A percentile compares a stretch with the other conserved stretches of the same genome.
Evolutionary conservation across 1,140 invertebrate genomes (phyloP).

Genomic region (Carposina sasakii): DNA sequence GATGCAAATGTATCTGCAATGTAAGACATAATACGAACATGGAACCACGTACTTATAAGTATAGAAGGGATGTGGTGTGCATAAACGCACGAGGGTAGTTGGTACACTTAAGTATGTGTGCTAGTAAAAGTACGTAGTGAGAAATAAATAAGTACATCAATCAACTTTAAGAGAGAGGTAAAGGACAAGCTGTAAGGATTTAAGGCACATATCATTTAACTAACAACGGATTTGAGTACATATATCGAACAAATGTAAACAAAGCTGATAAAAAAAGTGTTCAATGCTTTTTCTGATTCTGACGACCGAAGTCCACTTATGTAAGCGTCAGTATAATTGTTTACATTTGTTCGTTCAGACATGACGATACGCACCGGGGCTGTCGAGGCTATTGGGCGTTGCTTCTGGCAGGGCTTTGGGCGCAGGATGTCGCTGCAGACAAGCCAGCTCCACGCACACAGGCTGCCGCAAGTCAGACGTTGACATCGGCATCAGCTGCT

Average conservation of each 20-base stretch:
- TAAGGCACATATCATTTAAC: no score
- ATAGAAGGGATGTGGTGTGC: conserved; percentile 1
- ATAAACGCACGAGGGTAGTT: no score
- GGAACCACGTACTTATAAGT: conserved; percentile 59
- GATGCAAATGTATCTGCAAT: conserved; percentile 92
- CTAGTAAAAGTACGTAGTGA: neutral
- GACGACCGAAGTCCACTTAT: no score
- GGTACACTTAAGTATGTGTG: no score
- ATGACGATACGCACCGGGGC: conserved; percentile 49
- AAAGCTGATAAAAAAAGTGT: neutral
- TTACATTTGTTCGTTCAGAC: neutral
- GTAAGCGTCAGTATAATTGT: conserved; percentile 18
- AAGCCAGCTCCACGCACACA: conserved; percentile 85
- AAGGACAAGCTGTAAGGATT: no score
- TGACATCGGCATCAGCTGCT: conserved; percentile 86
- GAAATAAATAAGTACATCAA: neutral
- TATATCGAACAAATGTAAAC: conserved; percentile 2
- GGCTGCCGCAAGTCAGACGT: conserved; percentile 86
- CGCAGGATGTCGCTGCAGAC: conserved; percentile 73
- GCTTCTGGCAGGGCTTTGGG: conserved; percentile 63
- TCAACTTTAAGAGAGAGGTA: neutral
- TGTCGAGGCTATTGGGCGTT: conserved; percentile 70
- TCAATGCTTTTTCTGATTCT: no score
- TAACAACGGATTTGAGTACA: neutral
- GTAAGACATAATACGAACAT: conserved; percentile 69